Conservation (phyloP, 2,888 invertebrate genomes). For the Acanthosoma haemorrhoidale region DNA sequence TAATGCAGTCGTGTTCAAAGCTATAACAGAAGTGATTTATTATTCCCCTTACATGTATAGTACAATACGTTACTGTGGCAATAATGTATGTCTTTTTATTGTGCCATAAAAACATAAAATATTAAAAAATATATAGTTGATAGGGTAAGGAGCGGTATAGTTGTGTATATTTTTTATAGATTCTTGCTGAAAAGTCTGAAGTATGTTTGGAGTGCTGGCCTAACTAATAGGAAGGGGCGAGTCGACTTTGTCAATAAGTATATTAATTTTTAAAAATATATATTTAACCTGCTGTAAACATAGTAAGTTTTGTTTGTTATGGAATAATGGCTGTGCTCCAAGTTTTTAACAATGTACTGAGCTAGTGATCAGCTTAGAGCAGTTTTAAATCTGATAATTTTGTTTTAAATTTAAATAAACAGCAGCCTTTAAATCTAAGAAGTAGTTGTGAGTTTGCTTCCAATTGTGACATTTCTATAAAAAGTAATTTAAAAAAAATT, state of each 20-base stretch:
- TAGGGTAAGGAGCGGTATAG: constrained; percentile 15
- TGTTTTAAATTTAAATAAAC: constrained; percentile 9
- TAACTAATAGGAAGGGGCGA: constrained; percentile 13
- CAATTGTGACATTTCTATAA: constrained; percentile 28
- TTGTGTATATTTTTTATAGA: constrained; percentile 29
- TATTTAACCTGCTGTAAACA: constrained; percentile 27
- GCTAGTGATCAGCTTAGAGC: constrained; percentile 23
- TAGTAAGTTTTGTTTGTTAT: constrained; percentile 26
- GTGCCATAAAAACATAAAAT: constrained; percentile 15
- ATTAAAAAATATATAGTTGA: constrained; percentile 5
- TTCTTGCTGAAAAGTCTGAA: constrained; percentile 26
- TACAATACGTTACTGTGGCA: constrained; percentile 22
- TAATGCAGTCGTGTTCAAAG: constrained; percentile 16
- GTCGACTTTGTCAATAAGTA: constrained; percentile 17
- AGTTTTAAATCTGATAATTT: constrained; percentile 14
- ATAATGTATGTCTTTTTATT: constrained; percentile 24
- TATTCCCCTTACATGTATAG: constrained; percentile 19
- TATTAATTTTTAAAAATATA: constrained; percentile 11
- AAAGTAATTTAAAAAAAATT: constrained; percentile 20
- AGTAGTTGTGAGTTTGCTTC: constrained; percentile 25
- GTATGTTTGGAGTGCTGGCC: constrained; percentile 14
- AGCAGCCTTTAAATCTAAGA: constrained; percentile 21
- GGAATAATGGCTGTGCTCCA: constrained; percentile 31
- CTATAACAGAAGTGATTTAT: constrained; percentile 17
- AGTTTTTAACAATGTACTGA: constrained; percentile 30